Percentiles rank a stretch among this genome's conserved stretches.
Evolutionary conservation across 2,888 invertebrate species (phyloP).

Genomic region (Cataglyphis cursor): DNA sequence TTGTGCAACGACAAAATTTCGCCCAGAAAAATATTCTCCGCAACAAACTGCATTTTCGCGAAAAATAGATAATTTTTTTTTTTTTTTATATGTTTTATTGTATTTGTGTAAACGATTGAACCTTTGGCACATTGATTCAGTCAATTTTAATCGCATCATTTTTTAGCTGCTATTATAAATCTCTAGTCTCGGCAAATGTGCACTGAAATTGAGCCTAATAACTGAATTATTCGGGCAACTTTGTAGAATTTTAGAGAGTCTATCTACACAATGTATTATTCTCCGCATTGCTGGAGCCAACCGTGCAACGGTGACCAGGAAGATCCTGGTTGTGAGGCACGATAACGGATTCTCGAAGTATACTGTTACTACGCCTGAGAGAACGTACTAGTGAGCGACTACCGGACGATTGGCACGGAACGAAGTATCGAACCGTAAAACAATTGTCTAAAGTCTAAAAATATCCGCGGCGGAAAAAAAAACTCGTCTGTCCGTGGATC

Average conservation of each 20-base stretch:
- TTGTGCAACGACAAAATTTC: background rate
- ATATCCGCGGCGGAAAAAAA: slow-evolving; percentile 31
- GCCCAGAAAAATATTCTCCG: background rate
- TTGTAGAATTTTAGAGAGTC: background rate
- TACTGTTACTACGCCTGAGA: slow-evolving; percentile 84
- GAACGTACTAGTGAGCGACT: slow-evolving; percentile 71
- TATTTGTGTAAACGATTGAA: background rate
- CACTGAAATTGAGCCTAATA: background rate
- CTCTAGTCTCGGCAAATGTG: background rate
- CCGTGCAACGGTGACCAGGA: slow-evolving; percentile 72
- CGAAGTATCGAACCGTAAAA: slow-evolving; percentile 78
- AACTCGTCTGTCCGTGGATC: slow-evolving; percentile 21
- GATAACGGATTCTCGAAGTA: slow-evolving; percentile 84
- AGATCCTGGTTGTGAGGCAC: slow-evolving; percentile 73
- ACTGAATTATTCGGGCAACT: background rate
- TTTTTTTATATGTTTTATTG: background rate
- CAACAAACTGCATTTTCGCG: slow-evolving; percentile 1
- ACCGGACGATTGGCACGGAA: slow-evolving; percentile 78
- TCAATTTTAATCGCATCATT: background rate
- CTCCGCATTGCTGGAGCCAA: slow-evolving; percentile 37
- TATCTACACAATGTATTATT: slow-evolving; percentile 15
- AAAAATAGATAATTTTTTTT: background rate
- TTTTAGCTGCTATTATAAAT: background rate
- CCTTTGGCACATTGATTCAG: background rate
- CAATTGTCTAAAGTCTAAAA: slow-evolving; percentile 64